Evolutionary conservation across 2,113 vertebrate species (phyloP).

Genomic region (Globicephala melas): DNA sequence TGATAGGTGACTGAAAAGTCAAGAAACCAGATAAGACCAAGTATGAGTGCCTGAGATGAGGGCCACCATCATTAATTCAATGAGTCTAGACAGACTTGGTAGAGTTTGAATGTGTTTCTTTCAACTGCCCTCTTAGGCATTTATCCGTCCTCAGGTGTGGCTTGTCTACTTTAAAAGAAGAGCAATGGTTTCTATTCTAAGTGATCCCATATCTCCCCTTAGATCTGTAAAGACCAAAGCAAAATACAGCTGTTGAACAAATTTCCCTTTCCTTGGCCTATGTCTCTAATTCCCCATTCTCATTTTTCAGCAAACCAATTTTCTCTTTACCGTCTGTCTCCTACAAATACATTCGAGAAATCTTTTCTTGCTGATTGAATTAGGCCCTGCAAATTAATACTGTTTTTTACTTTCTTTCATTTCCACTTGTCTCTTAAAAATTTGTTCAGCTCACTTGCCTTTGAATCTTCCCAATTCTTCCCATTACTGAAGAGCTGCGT

Average conservation of each 20-base stretch:
- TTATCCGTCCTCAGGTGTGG: neutral
- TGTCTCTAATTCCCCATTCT: conserved; percentile 65
- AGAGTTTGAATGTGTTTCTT: neutral
- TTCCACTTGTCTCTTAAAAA: conserved; percentile 50
- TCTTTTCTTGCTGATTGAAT: conserved; percentile 65
- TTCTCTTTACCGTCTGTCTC: conserved; percentile 55
- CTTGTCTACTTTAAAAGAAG: conserved; percentile 26
- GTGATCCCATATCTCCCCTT: conserved; percentile 8
- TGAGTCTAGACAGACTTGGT: neutral
- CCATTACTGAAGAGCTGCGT: neutral
- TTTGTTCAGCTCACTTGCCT: conserved; percentile 12
- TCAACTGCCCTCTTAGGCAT: neutral
- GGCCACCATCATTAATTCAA: neutral
- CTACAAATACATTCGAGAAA: conserved; percentile 68
- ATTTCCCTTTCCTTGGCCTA: conserved; percentile 54
- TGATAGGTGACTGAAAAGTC: neutral
- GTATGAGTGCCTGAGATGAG: neutral
- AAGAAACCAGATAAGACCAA: neutral
- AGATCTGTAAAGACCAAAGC: conserved; percentile 51
- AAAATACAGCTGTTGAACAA: conserved; percentile 59
- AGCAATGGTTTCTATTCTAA: conserved; percentile 3
- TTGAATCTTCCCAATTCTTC: conserved; percentile 26
- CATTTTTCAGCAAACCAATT: conserved; percentile 70
- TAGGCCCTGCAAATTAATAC: conserved; percentile 65
- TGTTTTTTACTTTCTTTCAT: conserved; percentile 39